Evolutionary conservation across 2,113 vertebrate species (phyloP), one percentile per base, ranked within the genome.

Genomic region (Caranx ignobilis): DNA sequence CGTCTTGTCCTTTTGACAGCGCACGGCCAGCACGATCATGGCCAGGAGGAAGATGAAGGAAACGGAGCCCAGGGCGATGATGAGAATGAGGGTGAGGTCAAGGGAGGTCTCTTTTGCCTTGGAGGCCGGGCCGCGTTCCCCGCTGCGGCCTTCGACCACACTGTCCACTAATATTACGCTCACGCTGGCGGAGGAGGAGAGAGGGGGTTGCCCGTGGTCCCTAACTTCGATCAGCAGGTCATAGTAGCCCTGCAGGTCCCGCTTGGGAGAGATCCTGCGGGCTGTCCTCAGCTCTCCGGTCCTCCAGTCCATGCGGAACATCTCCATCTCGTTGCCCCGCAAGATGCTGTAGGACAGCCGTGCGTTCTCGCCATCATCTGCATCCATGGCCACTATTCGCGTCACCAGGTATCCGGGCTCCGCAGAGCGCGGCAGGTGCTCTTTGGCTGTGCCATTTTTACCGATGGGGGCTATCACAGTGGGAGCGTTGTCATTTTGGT

Each of bases 1-100:
- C 91, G 99, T 99, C 89, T 99, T 99, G 95, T 99, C 98, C 87
- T 99, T 99, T 71, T 97, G 98, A 92, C 98, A 99, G 78, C 98
- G 96, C 84, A 99, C 96, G 0, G 98, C 98, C 86, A 99, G 92
- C 73, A 98, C 97, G 63, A 99, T 99, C 98, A 99, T 99, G 57
- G 98, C 98, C 89, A 99, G 89, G 16, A 99, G 95, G 86, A 99
- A 99, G 82, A 99, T 91, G 86, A 99, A 99, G 55, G 98, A 99
- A 60, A 99, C 97, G 0, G 98, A 98, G 83, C 98, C 98, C 86
- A 99, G 90, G 3, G 98, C 98, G 72, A 99, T 98, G 90, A 99
- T 99, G 81, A 99, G 97, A 83, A 99, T 99, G 68, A 99, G 97
- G 0, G 98, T 98, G 88, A 99, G 95, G 92, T 99, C 97, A 35